Evolutionary conservation across 2,888 invertebrate genomes (phyloP).

Genomic region (Diarsia mendica): DNA sequence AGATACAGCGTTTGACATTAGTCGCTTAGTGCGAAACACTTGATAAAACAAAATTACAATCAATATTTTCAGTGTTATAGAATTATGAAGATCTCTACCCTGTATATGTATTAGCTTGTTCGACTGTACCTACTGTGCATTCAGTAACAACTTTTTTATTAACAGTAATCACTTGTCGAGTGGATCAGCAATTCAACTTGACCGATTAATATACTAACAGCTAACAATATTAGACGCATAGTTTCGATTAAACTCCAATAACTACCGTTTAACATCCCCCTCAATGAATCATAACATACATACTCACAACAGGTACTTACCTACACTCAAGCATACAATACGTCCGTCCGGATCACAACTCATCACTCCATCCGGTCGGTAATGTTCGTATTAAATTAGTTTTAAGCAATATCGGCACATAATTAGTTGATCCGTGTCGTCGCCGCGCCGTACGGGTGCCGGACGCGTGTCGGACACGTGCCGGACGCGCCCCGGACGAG

Average conservation of each 20-base stretch:
- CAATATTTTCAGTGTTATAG: too few species aligned
- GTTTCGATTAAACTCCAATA: conserved; percentile 6
- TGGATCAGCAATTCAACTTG: background rate
- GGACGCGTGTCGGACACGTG: conserved; percentile 57
- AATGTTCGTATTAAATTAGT: conserved; percentile 46
- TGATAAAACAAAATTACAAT: too few species aligned
- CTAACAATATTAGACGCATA: background rate
- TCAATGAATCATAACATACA: conserved; percentile 31
- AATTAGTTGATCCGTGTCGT: conserved; percentile 64
- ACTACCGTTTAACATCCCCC: conserved; percentile 12
- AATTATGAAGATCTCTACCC: too few species aligned
- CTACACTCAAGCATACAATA: conserved; percentile 20
- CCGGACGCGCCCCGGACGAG: conserved; percentile 22
- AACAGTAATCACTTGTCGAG: background rate
- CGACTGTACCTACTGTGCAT: too few species aligned
- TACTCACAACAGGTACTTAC: conserved; percentile 24
- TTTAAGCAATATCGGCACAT: conserved; percentile 11
- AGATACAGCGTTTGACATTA: too few species aligned
- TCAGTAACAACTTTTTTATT: background rate
- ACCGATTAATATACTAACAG: background rate
- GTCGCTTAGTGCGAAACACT: too few species aligned
- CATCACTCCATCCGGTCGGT: conserved; percentile 52
- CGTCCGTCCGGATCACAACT: conserved; percentile 32
- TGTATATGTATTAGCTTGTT: too few species aligned
- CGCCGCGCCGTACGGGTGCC: conserved; percentile 60